These are phyloP conservation scores for Epistrophe eligans DNA, from an alignment of 2,888 invertebrate genomes.

Conservation along the genomic window DNA sequence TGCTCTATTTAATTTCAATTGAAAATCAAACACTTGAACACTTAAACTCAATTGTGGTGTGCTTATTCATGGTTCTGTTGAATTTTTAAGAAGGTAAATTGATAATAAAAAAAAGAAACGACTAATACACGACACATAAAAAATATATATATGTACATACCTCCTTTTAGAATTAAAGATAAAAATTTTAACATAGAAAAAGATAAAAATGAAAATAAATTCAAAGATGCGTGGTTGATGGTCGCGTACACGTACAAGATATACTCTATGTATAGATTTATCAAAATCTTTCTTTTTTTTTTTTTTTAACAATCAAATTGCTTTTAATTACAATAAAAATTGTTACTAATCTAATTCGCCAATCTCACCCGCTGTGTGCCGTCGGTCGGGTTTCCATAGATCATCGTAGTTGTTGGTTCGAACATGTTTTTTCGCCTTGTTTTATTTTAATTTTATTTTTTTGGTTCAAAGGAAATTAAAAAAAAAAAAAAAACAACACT, in stretches of 20 bases:
- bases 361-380: conserved; percentile 70
- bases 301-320: conserved; percentile 61
- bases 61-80: conserved; percentile 22
- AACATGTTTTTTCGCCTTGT: conserved; percentile 33
- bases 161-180: not conserved
- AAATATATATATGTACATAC: not conserved
- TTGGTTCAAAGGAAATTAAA: conserved; percentile 9
- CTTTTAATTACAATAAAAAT: conserved; percentile 74
- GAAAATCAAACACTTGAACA: conserved; percentile 49
- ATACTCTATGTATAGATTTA: not conserved
- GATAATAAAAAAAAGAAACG: conserved; percentile 16
- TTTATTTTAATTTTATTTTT: conserved; percentile 4
- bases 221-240: conserved; percentile 19
- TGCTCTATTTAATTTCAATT: conserved; percentile 42
- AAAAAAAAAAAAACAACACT: conserved; percentile 23
- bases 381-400: conserved; percentile 71
- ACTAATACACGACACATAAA: not conserved
- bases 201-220: conserved; percentile 16
- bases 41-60: conserved; percentile 37
- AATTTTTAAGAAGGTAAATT: conserved; percentile 10
- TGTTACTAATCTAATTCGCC: conserved; percentile 63
- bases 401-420: conserved; percentile 50
- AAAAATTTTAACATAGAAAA: conserved; percentile 10
- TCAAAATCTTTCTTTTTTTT: conserved; percentile 7
- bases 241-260: not conserved